Conservation (phyloP, 2,113 vertebrate genomes). For the Notarius lentiginosus region DNA sequence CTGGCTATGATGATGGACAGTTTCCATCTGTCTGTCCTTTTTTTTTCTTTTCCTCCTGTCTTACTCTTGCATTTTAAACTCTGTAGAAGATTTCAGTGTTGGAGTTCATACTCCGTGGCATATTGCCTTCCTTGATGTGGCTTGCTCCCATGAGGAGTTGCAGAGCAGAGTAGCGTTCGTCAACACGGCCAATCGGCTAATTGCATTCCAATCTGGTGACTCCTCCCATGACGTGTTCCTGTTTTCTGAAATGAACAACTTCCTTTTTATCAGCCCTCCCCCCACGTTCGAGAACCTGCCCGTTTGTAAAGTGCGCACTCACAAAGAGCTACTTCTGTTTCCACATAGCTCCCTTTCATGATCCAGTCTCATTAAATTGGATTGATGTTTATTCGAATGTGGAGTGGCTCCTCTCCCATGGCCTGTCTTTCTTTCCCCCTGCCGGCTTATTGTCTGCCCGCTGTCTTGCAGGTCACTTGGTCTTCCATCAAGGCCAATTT, state of each 20-base stretch:
- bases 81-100: neutral
- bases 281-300: neutral
- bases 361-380: constrained; percentile 37
- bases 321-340: neutral
- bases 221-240: constrained; percentile 30
- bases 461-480: constrained; percentile 38
- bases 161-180: neutral
- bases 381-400: constrained; percentile 34
- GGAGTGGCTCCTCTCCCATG: constrained; percentile 15
- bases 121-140: constrained; percentile 1
- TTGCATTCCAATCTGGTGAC: constrained; percentile 43
- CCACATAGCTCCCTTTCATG: constrained; percentile 16
- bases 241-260: constrained; percentile 36
- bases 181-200: constrained; percentile 38
- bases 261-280: neutral
- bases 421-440: neutral
- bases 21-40: neutral
- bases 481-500: constrained; percentile 38
- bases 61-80: neutral
- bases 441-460: constrained; percentile 31
- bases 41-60: neutral
- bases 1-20: neutral
- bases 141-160: constrained; percentile 2
- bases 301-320: neutral
- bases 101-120: neutral